Percentiles rank a stretch among this genome's conserved stretches.
phyloP scores from a whole-genome alignment of 2,888 invertebrate genomes.

The Euplexia lucipara region DNA sequence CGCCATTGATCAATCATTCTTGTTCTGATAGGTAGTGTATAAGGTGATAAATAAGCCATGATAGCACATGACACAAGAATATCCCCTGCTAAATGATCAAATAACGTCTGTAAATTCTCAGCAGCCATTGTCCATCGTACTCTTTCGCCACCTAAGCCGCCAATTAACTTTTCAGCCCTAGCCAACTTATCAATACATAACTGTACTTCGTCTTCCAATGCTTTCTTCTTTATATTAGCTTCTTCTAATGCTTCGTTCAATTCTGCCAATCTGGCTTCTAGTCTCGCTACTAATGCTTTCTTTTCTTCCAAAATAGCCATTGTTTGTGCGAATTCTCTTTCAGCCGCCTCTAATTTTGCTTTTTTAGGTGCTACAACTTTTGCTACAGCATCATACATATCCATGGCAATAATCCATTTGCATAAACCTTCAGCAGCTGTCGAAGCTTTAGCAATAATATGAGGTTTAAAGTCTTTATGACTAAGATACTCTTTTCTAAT shows the following conservation, averaged over 20 bases:
- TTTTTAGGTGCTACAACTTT: constrained; percentile 97
- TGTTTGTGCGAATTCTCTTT: constrained; percentile 95
- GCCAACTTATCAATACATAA: constrained; percentile 96
- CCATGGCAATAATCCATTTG: constrained; percentile 97
- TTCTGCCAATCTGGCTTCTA: constrained; percentile 94
- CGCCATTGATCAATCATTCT: constrained; percentile 94
- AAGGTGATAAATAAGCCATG: constrained; percentile 97
- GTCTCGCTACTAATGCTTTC: constrained; percentile 93
- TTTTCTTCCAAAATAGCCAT: constrained; percentile 97
- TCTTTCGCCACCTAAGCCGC: constrained; percentile 97
- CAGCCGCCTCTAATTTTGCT: constrained; percentile 94
- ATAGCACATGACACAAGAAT: constrained; percentile 97
- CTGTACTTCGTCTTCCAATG: constrained; percentile 94
- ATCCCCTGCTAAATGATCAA: constrained; percentile 96
- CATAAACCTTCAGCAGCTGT: constrained; percentile 98
- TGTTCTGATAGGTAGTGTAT: constrained; percentile 93
- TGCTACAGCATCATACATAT: constrained; percentile 96
- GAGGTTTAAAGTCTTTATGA: constrained; percentile 95
- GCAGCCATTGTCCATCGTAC: constrained; percentile 96
- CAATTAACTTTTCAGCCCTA: constrained; percentile 96
- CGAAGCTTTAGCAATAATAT: constrained; percentile 96
- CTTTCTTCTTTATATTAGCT: constrained; percentile 92
- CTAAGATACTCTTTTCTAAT: constrained; percentile 94
- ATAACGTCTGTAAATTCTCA: constrained; percentile 93
- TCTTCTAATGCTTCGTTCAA: constrained; percentile 93